Conservation (phyloP, 1,140 invertebrate species). For the Ridgeia piscesae region DNA sequence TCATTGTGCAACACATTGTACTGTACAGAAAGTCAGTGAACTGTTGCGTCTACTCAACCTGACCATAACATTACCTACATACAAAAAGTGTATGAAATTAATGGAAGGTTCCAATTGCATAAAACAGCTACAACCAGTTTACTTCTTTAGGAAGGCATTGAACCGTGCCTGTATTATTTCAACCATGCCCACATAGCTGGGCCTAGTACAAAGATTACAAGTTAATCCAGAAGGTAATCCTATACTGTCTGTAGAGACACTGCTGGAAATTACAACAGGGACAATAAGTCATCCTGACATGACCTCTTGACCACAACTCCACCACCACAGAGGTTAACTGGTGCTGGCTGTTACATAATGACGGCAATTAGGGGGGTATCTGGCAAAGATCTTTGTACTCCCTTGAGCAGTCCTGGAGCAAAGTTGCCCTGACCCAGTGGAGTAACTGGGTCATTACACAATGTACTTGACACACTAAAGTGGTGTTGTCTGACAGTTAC, state of each 20-base stretch:
- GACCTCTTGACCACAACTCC: neutral
- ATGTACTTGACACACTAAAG: no score
- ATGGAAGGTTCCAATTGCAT: neutral
- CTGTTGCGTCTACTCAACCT: neutral
- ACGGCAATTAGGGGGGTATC: neutral
- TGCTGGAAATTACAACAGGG: neutral
- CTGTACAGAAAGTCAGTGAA: neutral
- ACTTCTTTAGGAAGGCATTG: neutral
- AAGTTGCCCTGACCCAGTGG: neutral
- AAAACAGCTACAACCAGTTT: neutral
- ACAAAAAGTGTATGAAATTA: neutral
- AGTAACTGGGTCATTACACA: no score
- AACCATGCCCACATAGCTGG: neutral
- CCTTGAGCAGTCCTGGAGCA: neutral
- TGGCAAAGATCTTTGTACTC: neutral
- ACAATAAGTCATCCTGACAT: neutral
- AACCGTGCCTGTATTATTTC: neutral
- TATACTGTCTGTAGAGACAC: no score
- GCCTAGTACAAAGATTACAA: neutral
- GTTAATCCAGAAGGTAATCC: neutral
- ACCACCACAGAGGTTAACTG: no score
- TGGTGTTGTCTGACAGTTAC: no score
- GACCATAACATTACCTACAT: neutral
- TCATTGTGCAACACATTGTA: no score
- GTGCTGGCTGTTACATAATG: neutral